Percentiles rank a stretch among this genome's conserved stretches.
Evolutionary conservation across 2,113 vertebrate species (phyloP).

Genomic region (Campylomormyrus tamandua): DNA sequence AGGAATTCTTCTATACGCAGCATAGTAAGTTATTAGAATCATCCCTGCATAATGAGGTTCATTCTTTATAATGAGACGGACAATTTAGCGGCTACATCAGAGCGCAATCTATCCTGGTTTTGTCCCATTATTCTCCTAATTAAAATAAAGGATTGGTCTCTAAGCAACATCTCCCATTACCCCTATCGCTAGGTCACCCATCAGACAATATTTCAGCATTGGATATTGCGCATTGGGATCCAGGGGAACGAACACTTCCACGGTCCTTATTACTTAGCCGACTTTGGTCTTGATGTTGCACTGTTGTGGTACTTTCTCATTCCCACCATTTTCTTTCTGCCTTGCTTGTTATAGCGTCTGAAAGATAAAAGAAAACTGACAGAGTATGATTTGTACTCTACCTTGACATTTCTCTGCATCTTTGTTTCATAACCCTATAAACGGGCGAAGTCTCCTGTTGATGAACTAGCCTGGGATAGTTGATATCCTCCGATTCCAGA

Average conservation of each 20-base stretch:
- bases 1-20: neutral
- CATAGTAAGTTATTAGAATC: slow-evolving; percentile 32
- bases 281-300: neutral
- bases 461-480: neutral
- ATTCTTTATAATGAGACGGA: slow-evolving; percentile 33
- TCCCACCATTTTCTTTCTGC: neutral
- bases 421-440: neutral
- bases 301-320: neutral
- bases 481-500: neutral
- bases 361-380: neutral
- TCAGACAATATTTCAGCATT: slow-evolving; percentile 1
- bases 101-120: slow-evolving; percentile 18
- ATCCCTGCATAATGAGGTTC: slow-evolving; percentile 32
- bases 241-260: neutral
- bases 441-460: neutral
- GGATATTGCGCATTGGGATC: neutral
- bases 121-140: slow-evolving; percentile 27
- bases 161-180: slow-evolving; percentile 25
- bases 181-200: slow-evolving; percentile 17
- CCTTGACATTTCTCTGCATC: neutral
- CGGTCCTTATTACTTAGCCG: neutral
- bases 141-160: slow-evolving; percentile 30
- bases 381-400: neutral
- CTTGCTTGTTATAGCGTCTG: neutral
- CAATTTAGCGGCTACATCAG: slow-evolving; percentile 29